These are phyloP conservation scores for Hetaerina americana DNA, from an alignment of 1,140 invertebrate genomes.

Conservation along the genomic window DNA sequence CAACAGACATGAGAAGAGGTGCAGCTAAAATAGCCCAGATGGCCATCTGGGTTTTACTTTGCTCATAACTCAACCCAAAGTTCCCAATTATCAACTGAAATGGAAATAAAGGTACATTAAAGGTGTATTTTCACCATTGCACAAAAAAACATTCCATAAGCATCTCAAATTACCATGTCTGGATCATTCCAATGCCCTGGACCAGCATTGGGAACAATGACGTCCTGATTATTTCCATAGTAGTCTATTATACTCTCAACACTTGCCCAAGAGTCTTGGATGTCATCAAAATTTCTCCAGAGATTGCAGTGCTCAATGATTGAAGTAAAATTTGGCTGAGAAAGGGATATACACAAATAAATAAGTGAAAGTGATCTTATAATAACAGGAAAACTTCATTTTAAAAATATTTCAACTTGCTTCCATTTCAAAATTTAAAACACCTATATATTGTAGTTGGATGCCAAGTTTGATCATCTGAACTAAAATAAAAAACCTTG, in stretches of 20 bases:
- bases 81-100: conserved; percentile 71
- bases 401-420: too few species aligned
- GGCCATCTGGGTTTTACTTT: conserved; percentile 77
- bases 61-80: conserved; percentile 68
- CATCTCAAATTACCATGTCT: conserved; percentile 54
- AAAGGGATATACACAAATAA: too few species aligned
- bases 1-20: conserved; percentile 77
- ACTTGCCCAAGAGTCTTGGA: conserved; percentile 68
- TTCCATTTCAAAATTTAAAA: too few species aligned
- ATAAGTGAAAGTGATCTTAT: too few species aligned
- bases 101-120: too few species aligned
- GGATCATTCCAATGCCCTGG: conserved; percentile 88
- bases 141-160: neutral
- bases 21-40: conserved; percentile 82
- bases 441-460: too few species aligned
- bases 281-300: conserved; percentile 80
- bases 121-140: too few species aligned
- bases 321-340: conserved; percentile 52
- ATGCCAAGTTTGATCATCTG: too few species aligned
- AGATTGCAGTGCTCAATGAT: conserved; percentile 65
- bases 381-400: too few species aligned
- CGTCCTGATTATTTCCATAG: conserved; percentile 61
- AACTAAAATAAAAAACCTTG: too few species aligned
- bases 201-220: conserved; percentile 53
- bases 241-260: conserved; percentile 59